Evolutionary conservation across 1,140 invertebrate species (phyloP), one percentile per base, ranked within the genome.

Genomic region (Drosophila parabipectinata): DNA sequence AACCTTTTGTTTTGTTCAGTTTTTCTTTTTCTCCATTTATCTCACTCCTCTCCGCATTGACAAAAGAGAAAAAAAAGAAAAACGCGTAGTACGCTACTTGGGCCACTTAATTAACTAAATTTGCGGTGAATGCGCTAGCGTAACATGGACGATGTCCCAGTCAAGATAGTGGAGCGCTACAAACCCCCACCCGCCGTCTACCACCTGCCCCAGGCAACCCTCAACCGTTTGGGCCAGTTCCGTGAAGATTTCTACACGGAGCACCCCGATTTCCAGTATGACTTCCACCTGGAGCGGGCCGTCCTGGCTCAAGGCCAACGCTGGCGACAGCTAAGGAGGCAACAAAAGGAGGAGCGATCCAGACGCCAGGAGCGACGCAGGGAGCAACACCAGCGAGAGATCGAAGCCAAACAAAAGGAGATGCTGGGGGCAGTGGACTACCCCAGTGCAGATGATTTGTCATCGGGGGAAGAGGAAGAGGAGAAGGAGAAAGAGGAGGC

Each of bases 101-200:
- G 61, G 50, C 52, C 30, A 57, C 53, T 74, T 68, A 81, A 85
- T 78, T 78, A 72, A 72, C 60, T 18, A 85, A 87, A 87, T 85
- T 85, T 34, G 71, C 32, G 39, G 78, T 82, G 57, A 59, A 72
- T 87, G 71, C 78, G 72, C 71, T 73, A 79, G 77, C 79, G 72
- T 62, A 91, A 85, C 62, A 95, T 97, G 94, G 96, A 97, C 92
- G 95, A 95, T 72, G 94, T 97, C 68, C 95, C 96, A 61, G 96
- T 98, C 45, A 97, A 97, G 93, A 97, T 98, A 91, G 95, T 95
- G 48, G 96, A 97, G 92, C 95, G 95, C 68, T 97, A 96, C 79
- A 96, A 96, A 92, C 95, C 96, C 60, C 96, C 96, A 14, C 94
- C 94, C 59, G 45, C 58, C 53, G 59, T 88, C 8, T 88, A 82